Conservation (phyloP, 2,888 invertebrate species). For the Spodoptera littoralis region DNA sequence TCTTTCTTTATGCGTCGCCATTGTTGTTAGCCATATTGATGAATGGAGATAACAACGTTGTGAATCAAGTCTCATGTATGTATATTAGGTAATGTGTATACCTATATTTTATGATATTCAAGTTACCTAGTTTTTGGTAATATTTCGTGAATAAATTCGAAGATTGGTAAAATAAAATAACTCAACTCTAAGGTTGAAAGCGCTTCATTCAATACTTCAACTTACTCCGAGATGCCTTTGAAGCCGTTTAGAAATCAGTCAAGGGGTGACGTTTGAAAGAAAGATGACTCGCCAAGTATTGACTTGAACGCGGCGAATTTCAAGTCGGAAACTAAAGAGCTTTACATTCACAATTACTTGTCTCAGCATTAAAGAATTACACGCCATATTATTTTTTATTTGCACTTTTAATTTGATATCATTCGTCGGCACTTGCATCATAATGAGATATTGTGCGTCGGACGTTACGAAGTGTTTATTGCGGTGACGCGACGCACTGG, state of each 20-base stretch:
- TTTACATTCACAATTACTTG: constrained; percentile 36
- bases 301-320: constrained; percentile 45
- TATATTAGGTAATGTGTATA: no score
- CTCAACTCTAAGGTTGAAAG: constrained; percentile 35
- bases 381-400: constrained; percentile 29
- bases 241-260: constrained; percentile 52
- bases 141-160: constrained; percentile 26
- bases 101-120: no score
- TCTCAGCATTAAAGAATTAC: constrained; percentile 25
- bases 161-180: constrained; percentile 26
- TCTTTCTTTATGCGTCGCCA: background rate
- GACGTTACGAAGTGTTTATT: constrained; percentile 76
- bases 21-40: background rate
- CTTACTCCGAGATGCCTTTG: constrained; percentile 47
- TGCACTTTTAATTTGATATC: constrained; percentile 33
- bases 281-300: constrained; percentile 53
- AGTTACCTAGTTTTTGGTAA: background rate
- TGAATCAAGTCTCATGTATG: no score
- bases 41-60: no score
- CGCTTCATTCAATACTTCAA: constrained; percentile 47
- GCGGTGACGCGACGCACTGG: constrained; percentile 71
- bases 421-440: constrained; percentile 62
- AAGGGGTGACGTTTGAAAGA: constrained; percentile 53
- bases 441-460: constrained; percentile 69
- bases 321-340: constrained; percentile 33